These are phyloP conservation scores for Zophobas morio DNA, from an alignment of 1,140 invertebrate genomes.

Conservation along the genomic window DNA sequence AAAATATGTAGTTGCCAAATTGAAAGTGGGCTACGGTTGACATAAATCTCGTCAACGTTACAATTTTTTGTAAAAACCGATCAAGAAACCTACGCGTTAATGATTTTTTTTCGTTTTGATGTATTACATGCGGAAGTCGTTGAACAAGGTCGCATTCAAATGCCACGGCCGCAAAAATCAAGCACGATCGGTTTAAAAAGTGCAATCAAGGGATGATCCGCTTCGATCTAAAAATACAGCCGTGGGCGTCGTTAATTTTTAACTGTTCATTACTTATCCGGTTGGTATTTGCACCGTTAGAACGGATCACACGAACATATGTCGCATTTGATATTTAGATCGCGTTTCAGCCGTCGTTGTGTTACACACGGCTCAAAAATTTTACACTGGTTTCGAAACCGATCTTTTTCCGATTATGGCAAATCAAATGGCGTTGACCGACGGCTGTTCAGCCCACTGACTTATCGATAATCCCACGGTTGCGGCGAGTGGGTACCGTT, in stretches of 20 bases:
- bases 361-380: too few species aligned
- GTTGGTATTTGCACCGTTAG: neutral
- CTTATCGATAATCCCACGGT: slow-evolving; percentile 1
- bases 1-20: slow-evolving; percentile 29
- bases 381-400: neutral
- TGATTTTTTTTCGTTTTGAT: slow-evolving; percentile 10
- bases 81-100: too few species aligned
- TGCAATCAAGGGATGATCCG: neutral
- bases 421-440: slow-evolving; percentile 12
- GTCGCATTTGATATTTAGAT: neutral
- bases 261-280: neutral
- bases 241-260: neutral
- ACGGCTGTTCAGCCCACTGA: neutral
- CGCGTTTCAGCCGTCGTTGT: too few species aligned
- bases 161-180: slow-evolving; percentile 2
- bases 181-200: neutral
- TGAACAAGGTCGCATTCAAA: slow-evolving; percentile 3
- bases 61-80: too few species aligned
- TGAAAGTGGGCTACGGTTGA: slow-evolving; percentile 14
- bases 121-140: slow-evolving; percentile 8
- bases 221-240: neutral
- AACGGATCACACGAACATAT: neutral
- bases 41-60: neutral
- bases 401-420: slow-evolving; percentile 4
- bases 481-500: slow-evolving; percentile 23